Conservation (phyloP, 1,140 invertebrate species). For the Ips nitidus region DNA sequence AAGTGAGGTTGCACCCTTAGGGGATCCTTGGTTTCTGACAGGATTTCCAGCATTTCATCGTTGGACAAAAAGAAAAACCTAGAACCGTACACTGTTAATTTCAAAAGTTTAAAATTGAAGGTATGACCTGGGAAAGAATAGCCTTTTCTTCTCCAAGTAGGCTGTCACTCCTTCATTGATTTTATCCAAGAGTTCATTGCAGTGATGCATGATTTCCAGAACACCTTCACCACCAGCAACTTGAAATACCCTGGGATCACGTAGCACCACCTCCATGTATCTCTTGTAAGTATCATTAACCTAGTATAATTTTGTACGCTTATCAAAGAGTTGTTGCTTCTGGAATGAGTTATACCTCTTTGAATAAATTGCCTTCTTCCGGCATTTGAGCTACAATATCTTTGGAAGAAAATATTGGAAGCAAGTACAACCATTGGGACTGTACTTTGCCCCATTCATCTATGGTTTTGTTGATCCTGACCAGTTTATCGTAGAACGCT, state of each 20-base stretch:
- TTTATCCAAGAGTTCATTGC: constrained; percentile 74
- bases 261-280: constrained; percentile 73
- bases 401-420: constrained; percentile 91
- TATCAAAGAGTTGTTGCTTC: neutral
- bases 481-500: constrained; percentile 78
- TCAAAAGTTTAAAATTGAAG: neutral
- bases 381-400: constrained; percentile 94
- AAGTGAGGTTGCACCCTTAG: constrained; percentile 86
- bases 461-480: constrained; percentile 60
- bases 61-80: constrained; percentile 95
- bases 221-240: constrained; percentile 71
- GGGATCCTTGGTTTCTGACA: constrained; percentile 90
- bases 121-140: constrained; percentile 77
- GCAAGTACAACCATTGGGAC: constrained; percentile 86
- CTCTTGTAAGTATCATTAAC: constrained; percentile 68
- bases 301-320: constrained; percentile 52
- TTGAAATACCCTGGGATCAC: constrained; percentile 74
- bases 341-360: constrained; percentile 62
- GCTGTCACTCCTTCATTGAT: constrained; percentile 85
- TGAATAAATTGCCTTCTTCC: constrained; percentile 80
- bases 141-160: constrained; percentile 89
- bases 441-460: constrained; percentile 89
- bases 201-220: constrained; percentile 73
- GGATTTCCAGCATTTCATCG: constrained; percentile 92
- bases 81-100: constrained; percentile 61